Evolutionary conservation across 2,113 vertebrate genomes (phyloP), one percentile per base, ranked within the genome.

Genomic region (Rattus rattus): DNA sequence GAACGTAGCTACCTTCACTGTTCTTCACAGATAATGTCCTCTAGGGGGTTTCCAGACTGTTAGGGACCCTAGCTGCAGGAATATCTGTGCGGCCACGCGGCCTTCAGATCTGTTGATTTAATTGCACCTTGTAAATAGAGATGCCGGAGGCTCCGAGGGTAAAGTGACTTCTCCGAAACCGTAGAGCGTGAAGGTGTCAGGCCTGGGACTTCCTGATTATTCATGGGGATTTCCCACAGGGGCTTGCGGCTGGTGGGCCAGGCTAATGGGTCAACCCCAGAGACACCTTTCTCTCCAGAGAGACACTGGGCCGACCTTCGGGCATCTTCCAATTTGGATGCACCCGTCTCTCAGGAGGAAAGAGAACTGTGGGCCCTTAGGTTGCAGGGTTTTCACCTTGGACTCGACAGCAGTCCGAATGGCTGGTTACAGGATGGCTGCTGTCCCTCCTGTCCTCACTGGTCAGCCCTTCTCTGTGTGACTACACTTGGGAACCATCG

Each of bases 191-290:
- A 73, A 67, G 75, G 69, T n/a, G 43, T 56, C 73, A 76, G 63
- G 49, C 6, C 59, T 61, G 63, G 24, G 52, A 52, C 2, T 1
- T 36, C 39, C 81, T 3, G 65, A 84, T 33, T 91, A 65, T 43
- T 54, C 52, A 20, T 17, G 49, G 84, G 72, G 61, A 83, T 76
- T 88, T 96, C 80, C 96, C 86, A 72, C 11, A 11, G 70, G 91
- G 72, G 61, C 33, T 6, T 19, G 2, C 28, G 59, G 28, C 61
- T 84, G 39, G 63, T 77, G 72, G 69, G 67, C 12, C 76, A 43
- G 65, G 61, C 76, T 63, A 77, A 75, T 26, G 20, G 39, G 83
- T 63, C 85, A 67, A 1, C 56, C 67, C 33, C n/a, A 73, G 85
- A 49, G 11, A 20, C 7, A 17, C 30, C 19, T 47, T 72, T 86